These are phyloP conservation scores for Meloidogyne floridensis DNA, from an alignment of 1,140 invertebrate genomes.

Conservation along the genomic window DNA sequence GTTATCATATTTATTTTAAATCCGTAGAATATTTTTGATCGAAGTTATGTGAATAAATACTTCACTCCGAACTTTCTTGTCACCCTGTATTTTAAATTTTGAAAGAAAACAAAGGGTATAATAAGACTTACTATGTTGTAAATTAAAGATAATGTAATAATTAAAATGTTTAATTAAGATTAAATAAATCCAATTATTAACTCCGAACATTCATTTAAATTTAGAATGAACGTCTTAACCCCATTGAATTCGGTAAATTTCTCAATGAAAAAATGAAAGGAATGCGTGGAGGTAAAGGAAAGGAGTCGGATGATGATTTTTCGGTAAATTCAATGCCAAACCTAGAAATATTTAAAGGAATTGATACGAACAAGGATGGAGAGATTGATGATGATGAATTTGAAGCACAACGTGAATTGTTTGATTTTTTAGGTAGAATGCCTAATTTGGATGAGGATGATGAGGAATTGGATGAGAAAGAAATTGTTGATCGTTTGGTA, in stretches of 20 bases:
- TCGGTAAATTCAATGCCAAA: not conserved
- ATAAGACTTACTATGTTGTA: too few relatives aligned
- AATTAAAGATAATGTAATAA: too few relatives aligned
- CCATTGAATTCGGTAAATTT: not conserved
- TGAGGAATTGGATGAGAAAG: not conserved
- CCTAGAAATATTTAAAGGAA: not conserved
- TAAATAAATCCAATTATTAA: not conserved
- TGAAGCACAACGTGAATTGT: not conserved
- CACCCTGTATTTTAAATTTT: too few relatives aligned
- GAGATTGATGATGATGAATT: slow-evolving; percentile 4
- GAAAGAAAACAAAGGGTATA: too few relatives aligned
- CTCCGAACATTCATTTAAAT: not conserved
- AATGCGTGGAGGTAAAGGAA: not conserved
- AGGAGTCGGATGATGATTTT: not conserved
- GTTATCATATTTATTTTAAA: too few relatives aligned
- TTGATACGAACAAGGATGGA: not conserved
- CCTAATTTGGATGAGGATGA: not conserved
- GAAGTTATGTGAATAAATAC: too few relatives aligned
- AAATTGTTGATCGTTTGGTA: not conserved
- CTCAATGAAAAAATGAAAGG: not conserved
- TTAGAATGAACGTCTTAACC: not conserved
- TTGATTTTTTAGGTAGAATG: slow-evolving; percentile 4
- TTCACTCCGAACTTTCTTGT: too few relatives aligned
- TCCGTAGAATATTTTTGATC: too few relatives aligned
- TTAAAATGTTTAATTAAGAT: too few relatives aligned